Base-by-base conservation (phyloP, 2,888 invertebrate genomes). In the Papilio gigon region DNA sequence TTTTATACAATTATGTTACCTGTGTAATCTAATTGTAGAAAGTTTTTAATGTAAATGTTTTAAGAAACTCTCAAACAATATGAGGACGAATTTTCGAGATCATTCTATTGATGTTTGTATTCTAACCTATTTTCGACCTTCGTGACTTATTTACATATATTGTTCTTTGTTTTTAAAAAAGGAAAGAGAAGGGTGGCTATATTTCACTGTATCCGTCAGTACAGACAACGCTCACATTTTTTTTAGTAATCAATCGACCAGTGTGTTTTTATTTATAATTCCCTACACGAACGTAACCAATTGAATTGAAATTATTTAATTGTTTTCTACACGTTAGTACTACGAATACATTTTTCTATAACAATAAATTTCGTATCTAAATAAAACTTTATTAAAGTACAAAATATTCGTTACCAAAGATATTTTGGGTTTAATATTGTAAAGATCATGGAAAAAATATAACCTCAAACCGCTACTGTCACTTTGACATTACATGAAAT, bases 321-420 rank as follows among this genome's bases (percentile, higher is more conserved):
- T 1, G 8, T 20, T 1, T 9, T 35, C 11, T 35, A 6, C 8
- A 8, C 8, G 2, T 37, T 11, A 37, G 37, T 25, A 25, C 4
- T 50, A 25, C 4, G 0, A 50, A 50, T 1, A 25, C 1, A 47
- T 50, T 50, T n/a, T 22, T 50, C 14, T 50, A 2, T 11, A n/a
- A 47, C 22, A 2, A 11, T 22, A 22, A 6, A 22, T 4, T 22
- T 17, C 9, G 4, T n/a, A 20, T 6, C n/a, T n/a, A n/a, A n/a
- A n/a, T n/a, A n/a, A 25, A 22, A 0, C 2, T 53, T 1, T 27
- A 14, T 17, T 70, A 65, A 79, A 83, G 84, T 84, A 83, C 84
- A 84, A 84, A 84, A 73, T 74, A 64, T 73, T 76, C 70, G 76
- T 82, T 82, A 84, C 83, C 84, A 83, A 82, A 81, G 81, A 80